Base-by-base conservation (phyloP, 2,888 invertebrate species). In the Heliothis peltigera region DNA sequence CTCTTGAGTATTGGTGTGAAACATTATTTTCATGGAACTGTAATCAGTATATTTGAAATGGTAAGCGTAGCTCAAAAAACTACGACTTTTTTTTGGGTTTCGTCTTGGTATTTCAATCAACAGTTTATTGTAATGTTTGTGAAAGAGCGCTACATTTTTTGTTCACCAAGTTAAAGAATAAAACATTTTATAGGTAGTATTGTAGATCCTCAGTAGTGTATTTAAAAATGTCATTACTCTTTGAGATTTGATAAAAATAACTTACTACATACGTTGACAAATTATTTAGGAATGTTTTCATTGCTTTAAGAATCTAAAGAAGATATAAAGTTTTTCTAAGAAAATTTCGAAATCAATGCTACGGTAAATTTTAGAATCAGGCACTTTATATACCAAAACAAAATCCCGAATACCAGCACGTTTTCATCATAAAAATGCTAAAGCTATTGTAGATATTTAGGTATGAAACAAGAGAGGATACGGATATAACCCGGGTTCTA, bases 401-500 rank as follows among this genome's bases (percentile, higher is more conserved):
- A 17, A 12, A 17, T 3, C 22, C 51, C 6, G 25, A 17, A 52
- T 43, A 39, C 4, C 10, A 3, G 15, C 12, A 47, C 18, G 22
- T 47, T 12, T 18, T 18, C 10, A 52, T 10, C 44, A 21, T 43
- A 4, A 53, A n/a, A 15, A 25, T 35, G 44, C 15, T 22, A 17
- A 5, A 18, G 10, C 10, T 3, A 19, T 19, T 18, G 19, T 44
- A 19, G 44, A 22, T 28, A n/a, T 44, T 12, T 22, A 18, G 19
- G 17, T 56, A 59, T 15, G 55, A 65, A 76, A 69, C 69, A 70
- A 68, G 43, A 70, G 73, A 79, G 78, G 56, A 70, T 73, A 70
- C 76, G 70, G 62, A 77, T 79, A 82, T 80, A 79, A 80, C 67
- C 47, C 64, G 70, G 70, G 54, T 75, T 85, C 88, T 87, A 91